phyloP scores from a whole-genome alignment of 2,888 invertebrate species.

The Cryptus armator region DNA sequence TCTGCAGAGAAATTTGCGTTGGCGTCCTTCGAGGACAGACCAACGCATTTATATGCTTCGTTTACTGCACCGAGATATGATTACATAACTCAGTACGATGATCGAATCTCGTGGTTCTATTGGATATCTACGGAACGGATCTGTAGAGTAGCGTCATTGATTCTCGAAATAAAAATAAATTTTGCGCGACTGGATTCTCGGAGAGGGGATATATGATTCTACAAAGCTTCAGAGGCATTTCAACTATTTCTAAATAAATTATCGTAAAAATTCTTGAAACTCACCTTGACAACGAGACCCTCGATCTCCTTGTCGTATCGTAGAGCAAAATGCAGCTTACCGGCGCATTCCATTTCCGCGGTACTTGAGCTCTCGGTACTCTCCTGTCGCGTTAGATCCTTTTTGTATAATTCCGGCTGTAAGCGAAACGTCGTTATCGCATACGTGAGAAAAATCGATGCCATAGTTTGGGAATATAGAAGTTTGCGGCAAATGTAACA shows the following conservation, averaged over 20 bases:
- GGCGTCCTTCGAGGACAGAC: conserved; percentile 6
- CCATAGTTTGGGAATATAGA: not conserved
- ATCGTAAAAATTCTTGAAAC: conserved; percentile 65
- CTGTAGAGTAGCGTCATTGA: not conserved
- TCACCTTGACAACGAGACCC: conserved; percentile 92
- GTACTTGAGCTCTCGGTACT: conserved; percentile 89
- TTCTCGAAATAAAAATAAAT: conserved; percentile 9
- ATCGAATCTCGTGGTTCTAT: no score
- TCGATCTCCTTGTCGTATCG: conserved; percentile 93
- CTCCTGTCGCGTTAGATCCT: conserved; percentile 90
- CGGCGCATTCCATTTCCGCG: conserved; percentile 91
- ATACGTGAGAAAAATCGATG: not conserved
- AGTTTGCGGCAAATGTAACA: not conserved
- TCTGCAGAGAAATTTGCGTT: not conserved
- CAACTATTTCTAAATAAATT: conserved; percentile 28
- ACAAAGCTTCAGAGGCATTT: not conserved
- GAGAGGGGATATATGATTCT: not conserved
- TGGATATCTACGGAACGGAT: not conserved
- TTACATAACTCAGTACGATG: not conserved
- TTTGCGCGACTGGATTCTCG: not conserved
- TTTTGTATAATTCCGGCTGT: conserved; percentile 92
- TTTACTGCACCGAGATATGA: not conserved
- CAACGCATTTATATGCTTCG: not conserved
- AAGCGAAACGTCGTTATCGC: conserved; percentile 68
- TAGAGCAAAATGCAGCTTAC: conserved; percentile 93